Evolutionary conservation across 2,797 vertebrate species (phyloP).

Genomic region (Sebastiscus albofasciatus): DNA sequence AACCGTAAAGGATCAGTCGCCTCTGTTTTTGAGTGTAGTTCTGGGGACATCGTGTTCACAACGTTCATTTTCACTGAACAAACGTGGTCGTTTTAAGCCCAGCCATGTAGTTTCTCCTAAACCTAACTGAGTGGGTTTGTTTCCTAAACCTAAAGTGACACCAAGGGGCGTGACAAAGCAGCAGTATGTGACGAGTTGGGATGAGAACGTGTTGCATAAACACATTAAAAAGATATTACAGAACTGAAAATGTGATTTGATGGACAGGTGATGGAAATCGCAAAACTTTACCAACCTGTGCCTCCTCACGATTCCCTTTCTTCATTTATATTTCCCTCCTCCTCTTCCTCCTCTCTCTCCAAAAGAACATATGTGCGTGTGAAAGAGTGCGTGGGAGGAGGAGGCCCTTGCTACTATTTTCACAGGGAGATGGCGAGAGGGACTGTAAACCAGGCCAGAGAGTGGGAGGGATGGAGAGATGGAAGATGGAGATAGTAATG

Average conservation of each 20-base stretch:
- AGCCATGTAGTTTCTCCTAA: too few species aligned
- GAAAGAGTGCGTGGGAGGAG: conserved; percentile 14
- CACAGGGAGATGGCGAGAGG: conserved; percentile 27
- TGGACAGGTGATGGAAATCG: not conserved
- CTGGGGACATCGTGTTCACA: too few species aligned
- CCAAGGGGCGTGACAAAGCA: too few species aligned
- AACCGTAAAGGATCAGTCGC: too few species aligned
- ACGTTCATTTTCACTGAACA: too few species aligned
- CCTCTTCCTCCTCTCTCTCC: not conserved
- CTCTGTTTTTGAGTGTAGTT: too few species aligned
- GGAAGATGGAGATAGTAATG: conserved; percentile 14
- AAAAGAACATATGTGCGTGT: conserved; percentile 17
- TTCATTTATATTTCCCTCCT: conserved; percentile 4
- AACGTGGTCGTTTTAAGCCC: too few species aligned
- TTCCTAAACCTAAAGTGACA: too few species aligned
- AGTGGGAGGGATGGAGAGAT: conserved; percentile 31
- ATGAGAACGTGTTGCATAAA: not conserved
- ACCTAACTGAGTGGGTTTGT: too few species aligned
- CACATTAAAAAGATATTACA: not conserved
- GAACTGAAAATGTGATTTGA: conserved; percentile 2
- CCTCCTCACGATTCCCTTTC: not conserved
- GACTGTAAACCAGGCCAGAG: conserved; percentile 24
- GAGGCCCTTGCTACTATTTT: conserved; percentile 35
- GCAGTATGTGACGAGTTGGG: too few species aligned
- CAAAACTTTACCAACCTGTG: not conserved